Evolutionary conservation across 2,113 vertebrate species (phyloP).

Genomic region (Stigmatopora nigra): DNA sequence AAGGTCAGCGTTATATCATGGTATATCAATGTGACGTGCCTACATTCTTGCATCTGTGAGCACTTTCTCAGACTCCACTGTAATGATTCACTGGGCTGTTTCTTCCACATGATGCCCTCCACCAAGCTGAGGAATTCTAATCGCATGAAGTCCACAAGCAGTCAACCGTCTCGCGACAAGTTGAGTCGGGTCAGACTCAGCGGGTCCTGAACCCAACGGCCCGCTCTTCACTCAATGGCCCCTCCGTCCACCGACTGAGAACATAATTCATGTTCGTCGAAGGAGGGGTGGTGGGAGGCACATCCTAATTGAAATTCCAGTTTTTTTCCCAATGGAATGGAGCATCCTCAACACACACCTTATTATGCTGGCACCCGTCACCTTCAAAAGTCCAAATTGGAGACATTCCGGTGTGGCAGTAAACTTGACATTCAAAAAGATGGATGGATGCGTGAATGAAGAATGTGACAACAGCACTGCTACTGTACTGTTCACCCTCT

Average conservation of each 20-base stretch:
- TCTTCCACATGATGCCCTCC: conserved; percentile 23
- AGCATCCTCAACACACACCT: conserved; percentile 49
- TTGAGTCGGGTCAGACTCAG: conserved; percentile 63
- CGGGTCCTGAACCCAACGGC: conserved; percentile 52
- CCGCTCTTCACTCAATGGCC: conserved; percentile 52
- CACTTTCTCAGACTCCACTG: conserved; percentile 6
- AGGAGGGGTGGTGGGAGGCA: conserved; percentile 31
- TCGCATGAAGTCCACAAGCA: conserved; percentile 30
- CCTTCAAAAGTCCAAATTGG: conserved; percentile 53
- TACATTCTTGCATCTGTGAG: not conserved
- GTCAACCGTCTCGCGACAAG: conserved; percentile 42
- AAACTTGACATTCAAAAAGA: conserved; percentile 11
- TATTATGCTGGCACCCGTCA: conserved; percentile 61
- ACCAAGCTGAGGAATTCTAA: conserved; percentile 42
- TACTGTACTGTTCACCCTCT: conserved; percentile 18
- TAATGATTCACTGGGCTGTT: conserved; percentile 22
- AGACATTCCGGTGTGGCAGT: conserved; percentile 40
- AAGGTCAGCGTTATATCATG: not conserved
- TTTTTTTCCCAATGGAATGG: conserved; percentile 56
- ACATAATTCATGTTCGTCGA: conserved; percentile 66
- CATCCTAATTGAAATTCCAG: conserved; percentile 70
- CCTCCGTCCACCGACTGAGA: conserved; percentile 64
- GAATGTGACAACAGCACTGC: not conserved
- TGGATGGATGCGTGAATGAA: conserved; percentile 16
- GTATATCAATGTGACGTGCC: not conserved